Conservation (phyloP, 2,113 vertebrate genomes). For the Athene noctua region DNA sequence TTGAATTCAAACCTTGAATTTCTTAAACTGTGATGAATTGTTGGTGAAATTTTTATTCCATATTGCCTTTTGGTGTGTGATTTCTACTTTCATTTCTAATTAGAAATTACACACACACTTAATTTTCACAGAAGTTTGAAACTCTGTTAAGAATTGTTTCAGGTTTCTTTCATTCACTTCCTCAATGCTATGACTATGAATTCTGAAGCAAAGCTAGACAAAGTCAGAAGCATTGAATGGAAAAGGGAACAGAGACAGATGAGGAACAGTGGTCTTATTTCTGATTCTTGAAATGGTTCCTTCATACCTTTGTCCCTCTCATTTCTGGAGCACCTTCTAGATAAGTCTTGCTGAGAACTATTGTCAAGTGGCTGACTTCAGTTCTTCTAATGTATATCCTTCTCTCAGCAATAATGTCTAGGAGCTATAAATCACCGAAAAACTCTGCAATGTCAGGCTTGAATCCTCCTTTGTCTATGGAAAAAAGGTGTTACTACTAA, state of each 20-base stretch:
- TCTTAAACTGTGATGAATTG: background rate
- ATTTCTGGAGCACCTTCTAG: background rate
- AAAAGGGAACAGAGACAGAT: background rate
- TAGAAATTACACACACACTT: background rate
- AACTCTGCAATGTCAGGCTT: background rate
- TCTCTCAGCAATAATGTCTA: background rate
- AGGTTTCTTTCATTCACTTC: background rate
- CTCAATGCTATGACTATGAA: background rate
- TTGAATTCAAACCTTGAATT: background rate
- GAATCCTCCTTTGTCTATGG: background rate
- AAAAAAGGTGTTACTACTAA: background rate
- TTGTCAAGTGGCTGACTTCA: background rate
- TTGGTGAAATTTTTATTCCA: background rate
- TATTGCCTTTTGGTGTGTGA: background rate
- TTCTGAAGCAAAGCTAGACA: background rate
- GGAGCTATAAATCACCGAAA: background rate
- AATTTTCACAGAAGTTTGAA: background rate
- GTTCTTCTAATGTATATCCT: background rate
- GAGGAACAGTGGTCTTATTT: background rate
- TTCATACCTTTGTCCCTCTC: background rate
- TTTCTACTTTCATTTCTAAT: background rate
- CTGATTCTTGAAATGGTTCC: background rate
- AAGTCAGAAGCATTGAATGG: background rate
- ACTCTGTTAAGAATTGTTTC: background rate
- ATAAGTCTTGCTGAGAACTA: background rate